Base-by-base conservation (phyloP, 2,113 vertebrate genomes). In the Amia ocellicauda region DNA sequence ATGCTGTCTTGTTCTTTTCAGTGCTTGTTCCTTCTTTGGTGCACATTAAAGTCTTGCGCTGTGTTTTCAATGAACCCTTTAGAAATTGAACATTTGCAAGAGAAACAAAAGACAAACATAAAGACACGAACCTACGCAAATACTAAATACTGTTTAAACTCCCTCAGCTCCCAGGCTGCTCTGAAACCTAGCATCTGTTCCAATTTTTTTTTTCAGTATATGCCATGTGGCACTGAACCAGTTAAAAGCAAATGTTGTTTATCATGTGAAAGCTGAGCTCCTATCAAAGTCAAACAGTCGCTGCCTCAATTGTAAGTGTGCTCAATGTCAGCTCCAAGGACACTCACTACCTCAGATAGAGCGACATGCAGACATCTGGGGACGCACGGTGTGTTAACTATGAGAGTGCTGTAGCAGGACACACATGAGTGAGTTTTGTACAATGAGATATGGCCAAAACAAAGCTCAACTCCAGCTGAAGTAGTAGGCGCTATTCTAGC, bases 301-400 rank as follows among this genome's bases (percentile, higher is more conserved):
- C 52, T 57, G 61, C 45, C 58, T 75, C 45, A 29, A 69, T 58
- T 71, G 40, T 23, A 19, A 57, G 56, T 51, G 20, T 36, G 41
- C 54, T 62, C 60, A 24, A 55, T 71, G 63, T 76, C 69, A 68
- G n/a, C 62, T 70, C 58, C 65, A 78, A 78, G 73, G 70, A 78
- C 68, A 61, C 13, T 53, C 62, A 42, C 58, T 50, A 51, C 55
- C 60, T 56, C 36, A 54, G 63, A 68, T 63, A 70, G 41, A 67
- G 19, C 62, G 2, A 50, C 63, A 42, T 5, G 2, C 31, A 49
- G 58, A 45, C 59, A 70, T 67, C 60, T 62, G 60, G 53, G 69
- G 42, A 43, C 41, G 52, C 47, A 45, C 68, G 52, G 28, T 55
- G n/a, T 54, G 31, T 53, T 43, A 66, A 42, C 47, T 14, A 29